Conservation (phyloP, 2,888 invertebrate genomes). For the Sepioteuthis lessoniana region DNA sequence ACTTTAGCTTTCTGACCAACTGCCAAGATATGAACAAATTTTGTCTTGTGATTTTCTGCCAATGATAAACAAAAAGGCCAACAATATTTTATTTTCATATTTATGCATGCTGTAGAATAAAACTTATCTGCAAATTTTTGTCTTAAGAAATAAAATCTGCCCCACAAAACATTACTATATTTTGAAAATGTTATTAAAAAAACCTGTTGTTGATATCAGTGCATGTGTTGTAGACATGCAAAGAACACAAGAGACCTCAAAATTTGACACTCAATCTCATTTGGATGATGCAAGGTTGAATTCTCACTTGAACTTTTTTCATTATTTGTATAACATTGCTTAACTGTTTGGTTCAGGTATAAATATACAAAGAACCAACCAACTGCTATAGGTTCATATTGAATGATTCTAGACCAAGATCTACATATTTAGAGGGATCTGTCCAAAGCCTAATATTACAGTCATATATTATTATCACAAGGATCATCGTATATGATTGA, state of each 20-base stretch:
- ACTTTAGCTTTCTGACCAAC: background rate
- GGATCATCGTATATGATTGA: too few relatives aligned
- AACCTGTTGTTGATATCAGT: background rate
- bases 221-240: background rate
- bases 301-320: background rate
- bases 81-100: background rate
- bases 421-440: too few relatives aligned
- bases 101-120: constrained; percentile 33
- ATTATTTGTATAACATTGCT: background rate
- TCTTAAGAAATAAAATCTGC: background rate
- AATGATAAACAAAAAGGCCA: background rate
- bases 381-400: too few relatives aligned
- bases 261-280: background rate
- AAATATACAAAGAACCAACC: too few relatives aligned
- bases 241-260: background rate
- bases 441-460: too few relatives aligned
- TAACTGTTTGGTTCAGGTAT: background rate
- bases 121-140: background rate
- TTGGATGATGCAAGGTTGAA: background rate
- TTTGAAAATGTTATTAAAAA: background rate
- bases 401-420: too few relatives aligned
- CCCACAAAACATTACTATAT: background rate
- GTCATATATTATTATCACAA: too few relatives aligned
- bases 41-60: constrained; percentile 4
- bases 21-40: background rate